Percentiles rank a stretch among this genome's conserved stretches.
Evolutionary conservation across 2,888 invertebrate genomes (phyloP).

Genomic region (Eurytoma californica): DNA sequence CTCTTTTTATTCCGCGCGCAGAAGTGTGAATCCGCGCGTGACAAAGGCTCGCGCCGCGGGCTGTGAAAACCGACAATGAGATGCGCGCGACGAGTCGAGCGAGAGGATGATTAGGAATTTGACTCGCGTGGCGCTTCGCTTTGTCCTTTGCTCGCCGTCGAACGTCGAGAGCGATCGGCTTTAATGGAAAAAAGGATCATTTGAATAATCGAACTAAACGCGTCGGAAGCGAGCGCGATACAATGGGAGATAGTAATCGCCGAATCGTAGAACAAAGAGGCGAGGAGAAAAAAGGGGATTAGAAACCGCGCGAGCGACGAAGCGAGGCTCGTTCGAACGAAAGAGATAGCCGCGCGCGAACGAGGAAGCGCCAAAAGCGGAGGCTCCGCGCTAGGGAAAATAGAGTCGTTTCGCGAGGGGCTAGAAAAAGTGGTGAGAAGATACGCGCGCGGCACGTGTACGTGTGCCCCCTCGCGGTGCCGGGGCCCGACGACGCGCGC

Average conservation of each 20-base stretch:
- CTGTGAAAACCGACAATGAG: background rate
- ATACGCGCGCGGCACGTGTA: conserved; percentile 7
- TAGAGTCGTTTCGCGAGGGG: conserved; percentile 43
- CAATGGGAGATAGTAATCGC: too few species aligned
- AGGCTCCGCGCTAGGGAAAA: conserved; percentile 16
- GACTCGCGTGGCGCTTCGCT: background rate
- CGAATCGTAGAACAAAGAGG: background rate
- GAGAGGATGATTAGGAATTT: background rate
- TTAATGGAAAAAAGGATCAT: too few species aligned
- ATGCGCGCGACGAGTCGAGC: background rate
- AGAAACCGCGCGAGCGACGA: background rate
- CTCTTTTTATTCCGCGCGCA: background rate
- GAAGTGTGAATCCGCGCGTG: background rate
- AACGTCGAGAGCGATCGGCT: too few species aligned
- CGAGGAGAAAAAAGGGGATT: background rate
- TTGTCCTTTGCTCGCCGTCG: too few species aligned
- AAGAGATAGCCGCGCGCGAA: background rate
- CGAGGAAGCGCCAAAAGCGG: conserved; percentile 20
- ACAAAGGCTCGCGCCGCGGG: conserved; percentile 15
- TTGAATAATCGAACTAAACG: too few species aligned
- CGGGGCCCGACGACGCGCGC: background rate
- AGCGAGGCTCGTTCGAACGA: background rate
- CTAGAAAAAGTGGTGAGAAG: conserved; percentile 37
- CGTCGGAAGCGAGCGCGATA: too few species aligned
- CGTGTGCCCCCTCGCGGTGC: background rate